Percentiles rank a stretch among this genome's conserved stretches.
Conservation (phyloP, 1,140 invertebrate species). For the Tenebrio molitor region DNA sequence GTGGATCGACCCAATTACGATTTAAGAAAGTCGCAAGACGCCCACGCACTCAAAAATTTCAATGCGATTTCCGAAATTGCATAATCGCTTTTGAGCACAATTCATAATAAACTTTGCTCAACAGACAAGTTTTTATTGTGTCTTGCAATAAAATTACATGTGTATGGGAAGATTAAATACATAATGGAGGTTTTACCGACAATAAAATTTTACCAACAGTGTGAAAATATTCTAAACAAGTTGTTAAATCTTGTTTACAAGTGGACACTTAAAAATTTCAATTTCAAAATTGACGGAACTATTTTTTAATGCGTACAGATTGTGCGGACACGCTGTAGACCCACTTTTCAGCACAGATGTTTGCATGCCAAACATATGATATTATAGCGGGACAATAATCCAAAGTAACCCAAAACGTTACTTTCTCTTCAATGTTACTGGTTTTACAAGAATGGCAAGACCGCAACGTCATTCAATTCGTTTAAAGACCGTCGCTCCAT, state of each 20-base stretch:
- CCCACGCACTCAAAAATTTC: background rate
- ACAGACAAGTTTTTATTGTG: too few species aligned
- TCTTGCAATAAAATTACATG: conserved; percentile 3
- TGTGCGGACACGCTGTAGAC: background rate
- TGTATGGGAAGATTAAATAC: background rate
- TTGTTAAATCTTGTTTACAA: background rate
- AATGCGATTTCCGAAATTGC: too few species aligned
- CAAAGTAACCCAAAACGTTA: conserved; percentile 1
- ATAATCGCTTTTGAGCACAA: too few species aligned
- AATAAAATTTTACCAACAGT: conserved; percentile 2
- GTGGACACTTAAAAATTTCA: too few species aligned
- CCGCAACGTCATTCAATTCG: background rate
- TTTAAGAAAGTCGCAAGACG: conserved; percentile 16
- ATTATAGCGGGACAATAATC: background rate
- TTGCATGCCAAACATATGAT: conserved; percentile 2
- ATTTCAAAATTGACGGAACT: too few species aligned
- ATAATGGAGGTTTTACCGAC: background rate
- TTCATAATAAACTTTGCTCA: too few species aligned
- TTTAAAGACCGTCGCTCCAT: background rate
- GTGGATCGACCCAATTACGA: background rate
- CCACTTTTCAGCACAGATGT: conserved; percentile 5
- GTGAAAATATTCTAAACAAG: conserved; percentile 8
- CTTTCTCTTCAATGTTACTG: conserved; percentile 23
- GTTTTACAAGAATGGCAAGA: conserved; percentile 20
- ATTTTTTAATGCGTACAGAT: too few species aligned